Conservation (phyloP, 2,888 invertebrate genomes). For the Morpho helenor region DNA sequence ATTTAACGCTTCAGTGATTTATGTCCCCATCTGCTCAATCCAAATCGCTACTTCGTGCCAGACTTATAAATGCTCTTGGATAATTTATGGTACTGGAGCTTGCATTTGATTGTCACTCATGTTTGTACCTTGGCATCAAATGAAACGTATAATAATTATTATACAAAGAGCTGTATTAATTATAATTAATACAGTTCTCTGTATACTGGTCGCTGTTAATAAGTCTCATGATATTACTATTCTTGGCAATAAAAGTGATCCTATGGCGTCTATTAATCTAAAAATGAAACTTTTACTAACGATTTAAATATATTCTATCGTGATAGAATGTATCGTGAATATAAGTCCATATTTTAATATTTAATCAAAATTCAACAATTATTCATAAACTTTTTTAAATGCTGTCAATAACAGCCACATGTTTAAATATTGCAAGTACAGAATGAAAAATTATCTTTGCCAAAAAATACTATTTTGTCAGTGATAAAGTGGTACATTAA, state of each 20-base stretch:
- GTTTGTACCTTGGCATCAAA: slow-evolving; percentile 32
- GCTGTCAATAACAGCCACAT: no score
- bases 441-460: no score
- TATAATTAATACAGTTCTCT: neutral
- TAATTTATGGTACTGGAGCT: slow-evolving; percentile 41
- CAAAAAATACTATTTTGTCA: no score
- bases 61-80: slow-evolving; percentile 35
- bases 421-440: no score
- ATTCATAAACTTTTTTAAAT: no score
- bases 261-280: no score
- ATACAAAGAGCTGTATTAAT: neutral
- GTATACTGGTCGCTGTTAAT: slow-evolving; percentile 1
- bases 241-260: no score
- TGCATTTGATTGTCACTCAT: slow-evolving; percentile 34
- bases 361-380: no score
- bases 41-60: slow-evolving; percentile 40
- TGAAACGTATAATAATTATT: slow-evolving; percentile 24
- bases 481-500: no score
- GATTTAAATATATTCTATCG: no score
- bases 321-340: no score
- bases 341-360: neutral
- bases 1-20: slow-evolving; percentile 48
- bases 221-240: neutral
- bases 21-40: slow-evolving; percentile 32
- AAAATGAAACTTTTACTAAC: no score